A percentile compares a stretch with the other conserved stretches of the same genome.
Evolutionary conservation across 2,888 invertebrate species (phyloP).

Genomic region (Chrysomela aeneicollis): DNA sequence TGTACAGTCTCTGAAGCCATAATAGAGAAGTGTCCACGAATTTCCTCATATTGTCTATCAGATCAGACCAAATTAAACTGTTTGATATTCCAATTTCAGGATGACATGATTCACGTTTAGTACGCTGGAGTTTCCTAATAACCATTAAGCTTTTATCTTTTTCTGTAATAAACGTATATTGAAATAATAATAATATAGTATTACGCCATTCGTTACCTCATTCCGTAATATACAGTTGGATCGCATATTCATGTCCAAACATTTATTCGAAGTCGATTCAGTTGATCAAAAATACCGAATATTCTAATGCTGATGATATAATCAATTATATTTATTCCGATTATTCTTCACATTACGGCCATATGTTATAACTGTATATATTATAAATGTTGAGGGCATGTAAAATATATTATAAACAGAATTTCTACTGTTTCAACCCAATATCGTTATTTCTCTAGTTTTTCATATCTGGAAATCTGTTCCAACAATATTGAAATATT

Average conservation of each 20-base stretch:
- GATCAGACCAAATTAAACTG: not conserved
- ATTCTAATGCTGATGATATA: no score
- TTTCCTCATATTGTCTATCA: not conserved
- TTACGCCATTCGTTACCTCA: not conserved
- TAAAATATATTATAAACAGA: no score
- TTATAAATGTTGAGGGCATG: no score
- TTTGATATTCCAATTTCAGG: not conserved
- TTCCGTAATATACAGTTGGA: not conserved
- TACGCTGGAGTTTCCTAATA: not conserved
- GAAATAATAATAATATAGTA: not conserved
- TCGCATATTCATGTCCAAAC: not conserved
- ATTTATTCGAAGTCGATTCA: not conserved
- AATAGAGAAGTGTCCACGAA: not conserved
- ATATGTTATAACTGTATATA: no score
- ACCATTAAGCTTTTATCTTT: not conserved
- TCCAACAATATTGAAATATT: no score
- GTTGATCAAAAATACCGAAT: not conserved
- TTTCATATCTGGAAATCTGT: no score
- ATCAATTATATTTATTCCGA: no score
- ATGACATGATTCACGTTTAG: not conserved
- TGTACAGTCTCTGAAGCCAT: no score
- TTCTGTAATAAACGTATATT: constrained; percentile 1
- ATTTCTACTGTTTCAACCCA: no score
- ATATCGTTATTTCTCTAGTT: no score
- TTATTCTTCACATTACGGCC: no score